Base-by-base conservation (phyloP, 2,888 invertebrate species). In the Heliconius hortense region DNA sequence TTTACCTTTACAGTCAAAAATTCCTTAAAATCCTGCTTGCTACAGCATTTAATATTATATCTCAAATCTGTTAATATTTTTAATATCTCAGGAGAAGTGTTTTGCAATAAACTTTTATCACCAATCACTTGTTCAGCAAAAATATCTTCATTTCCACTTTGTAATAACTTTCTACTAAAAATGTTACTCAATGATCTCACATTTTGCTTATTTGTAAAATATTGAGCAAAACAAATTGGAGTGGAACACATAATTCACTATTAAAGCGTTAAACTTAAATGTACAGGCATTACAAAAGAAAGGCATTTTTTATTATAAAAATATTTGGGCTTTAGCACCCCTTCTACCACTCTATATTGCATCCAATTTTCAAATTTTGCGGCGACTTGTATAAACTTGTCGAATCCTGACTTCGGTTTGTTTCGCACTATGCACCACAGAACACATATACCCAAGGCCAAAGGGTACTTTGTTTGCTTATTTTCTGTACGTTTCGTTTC, bases 171-270 rank as follows among this genome's bases (percentile, higher is more conserved):
- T 35, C 80, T 76, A 81, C 88, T 87, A 28, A 90, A 62, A 79
- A 91, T 80, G 82, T 90, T 91, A 73, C 81, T 82, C 79, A 85
- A 89, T 2, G 92, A 91, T 75, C 94, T 84, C 60, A 91, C 83
- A 82, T 93, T 91, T 83, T 91, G 90, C 82, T 93, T 94, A 81
- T 92, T 91, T 7, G 87, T 84, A 80, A 93, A 93, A 80, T 87
- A 84, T 78, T 89, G 86, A 2, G 92, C 88, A 76, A 90, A 82
- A 82, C 91, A 91, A 74, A 89, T 75, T 0, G 87, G 84, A 18
- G 31, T 8, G 8, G 62, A 76, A 70, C 86, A 85, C 89, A 92
- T 89, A 64, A 63, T 28, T 53, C 11, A 53, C 21, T 13, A 31
- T 56, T 24, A 31, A 56, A 31, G 3, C 43, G 39, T 66, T 66